phyloP scores from a whole-genome alignment of 2,113 vertebrate genomes.

The Azemiops feae region DNA sequence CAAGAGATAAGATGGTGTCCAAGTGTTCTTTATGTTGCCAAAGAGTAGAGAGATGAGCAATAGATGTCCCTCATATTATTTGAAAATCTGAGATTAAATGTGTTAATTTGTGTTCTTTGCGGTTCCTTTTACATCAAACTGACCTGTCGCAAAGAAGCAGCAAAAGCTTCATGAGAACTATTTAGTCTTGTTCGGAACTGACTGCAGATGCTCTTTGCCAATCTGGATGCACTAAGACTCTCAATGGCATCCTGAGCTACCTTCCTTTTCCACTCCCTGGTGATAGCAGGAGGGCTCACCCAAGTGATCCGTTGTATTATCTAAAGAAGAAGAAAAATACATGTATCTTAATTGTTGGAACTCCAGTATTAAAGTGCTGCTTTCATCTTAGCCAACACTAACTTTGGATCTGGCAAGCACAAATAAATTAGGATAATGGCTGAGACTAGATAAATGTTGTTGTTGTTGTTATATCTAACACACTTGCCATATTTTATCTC shows the following conservation, averaged over 20 bases:
- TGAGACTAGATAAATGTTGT: neutral
- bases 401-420: rapidly evolving
- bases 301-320: constrained; percentile 93
- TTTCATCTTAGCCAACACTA: neutral
- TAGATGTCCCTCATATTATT: neutral
- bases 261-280: constrained; percentile 92
- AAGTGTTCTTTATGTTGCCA: neutral
- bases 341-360: neutral
- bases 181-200: constrained; percentile 94
- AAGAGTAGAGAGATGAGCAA: neutral
- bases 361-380: neutral
- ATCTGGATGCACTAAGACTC: constrained; percentile 93
- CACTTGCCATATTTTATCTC: neutral
- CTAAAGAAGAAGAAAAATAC: constrained; percentile 59
- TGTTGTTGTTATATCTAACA: neutral
- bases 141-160: constrained; percentile 92
- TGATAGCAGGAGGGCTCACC: constrained; percentile 91
- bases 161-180: constrained; percentile 96
- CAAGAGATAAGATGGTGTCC: neutral
- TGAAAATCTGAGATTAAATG: neutral
- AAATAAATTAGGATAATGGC: neutral
- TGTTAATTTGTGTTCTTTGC: neutral
- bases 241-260: constrained; percentile 98
- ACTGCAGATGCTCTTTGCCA: constrained; percentile 96
- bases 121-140: neutral